Base-by-base conservation (phyloP, 2,797 vertebrate species). In the Macrochelys suwanniensis region DNA sequence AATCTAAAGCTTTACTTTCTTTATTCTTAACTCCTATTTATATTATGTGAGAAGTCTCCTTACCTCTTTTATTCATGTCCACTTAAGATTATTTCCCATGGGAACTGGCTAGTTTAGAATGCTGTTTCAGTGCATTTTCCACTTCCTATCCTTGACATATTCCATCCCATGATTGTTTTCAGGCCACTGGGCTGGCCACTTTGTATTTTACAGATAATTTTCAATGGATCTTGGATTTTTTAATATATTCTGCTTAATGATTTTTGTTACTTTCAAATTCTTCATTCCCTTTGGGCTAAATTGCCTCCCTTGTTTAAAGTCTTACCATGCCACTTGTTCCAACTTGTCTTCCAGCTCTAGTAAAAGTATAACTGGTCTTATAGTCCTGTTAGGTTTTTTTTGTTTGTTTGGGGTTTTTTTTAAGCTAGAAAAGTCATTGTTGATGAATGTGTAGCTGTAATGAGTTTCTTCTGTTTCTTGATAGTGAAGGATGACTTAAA, bases 181-280 rank as follows among this genome's bases (percentile, higher is more conserved):
- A 65, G 54, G 84, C 1, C 0, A 1, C 23, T 0, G 19, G 26
- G 1, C n/a, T 89, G 9, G 1, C 50, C 26, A 42, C 2, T 78
- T 89, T 87, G 23, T 61, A 15, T 89, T 83, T 21, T 51, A 0
- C 56, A 45, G 59, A 26, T 47, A 15, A 68, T 68, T 10, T 68
- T 68, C 33, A 61, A 37, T 68, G 17, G 17, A 5, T 37, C 65
- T 68, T 68, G 33, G 65, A 68, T 37, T 68, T 68, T 68, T 68
- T 11, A 68, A 37, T 68, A 37, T 65, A 19, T 65, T 17, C 42
- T 26, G 21, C 23, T 45, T 74, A 6, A 74, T n/a, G 45, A 37
- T 23, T 74, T 74, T 74, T 74, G 71, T 74, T 76, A 26, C 25
- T 76, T 76, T 16, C 42, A 47, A 47, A 47, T 76, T 76, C 13